Percentiles rank a stretch among this genome's conserved stretches.
These are phyloP conservation scores for Tanypteryx hageni DNA, from an alignment of 2,888 invertebrate species.

Conservation along the genomic window DNA sequence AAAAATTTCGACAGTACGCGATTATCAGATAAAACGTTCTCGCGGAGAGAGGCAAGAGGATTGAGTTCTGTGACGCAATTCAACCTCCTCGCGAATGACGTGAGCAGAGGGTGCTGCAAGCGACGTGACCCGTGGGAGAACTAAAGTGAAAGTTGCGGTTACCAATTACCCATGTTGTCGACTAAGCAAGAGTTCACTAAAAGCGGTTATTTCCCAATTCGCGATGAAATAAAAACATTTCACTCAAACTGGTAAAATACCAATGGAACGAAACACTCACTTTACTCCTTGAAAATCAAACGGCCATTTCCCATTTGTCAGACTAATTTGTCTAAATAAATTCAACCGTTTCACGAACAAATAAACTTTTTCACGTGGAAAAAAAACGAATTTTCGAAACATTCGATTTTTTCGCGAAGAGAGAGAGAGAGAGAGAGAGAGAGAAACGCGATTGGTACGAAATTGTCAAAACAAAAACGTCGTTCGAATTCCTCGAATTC, in stretches of 20 bases:
- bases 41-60: too few relatives aligned
- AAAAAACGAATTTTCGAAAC: not conserved
- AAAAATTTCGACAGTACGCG: too few relatives aligned
- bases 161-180: not conserved
- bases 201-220: slow-evolving; percentile 17
- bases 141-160: slow-evolving; percentile 28
- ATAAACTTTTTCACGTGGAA: not conserved
- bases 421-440: too few relatives aligned
- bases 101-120: not conserved
- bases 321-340: slow-evolving; percentile 12
- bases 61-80: not conserved
- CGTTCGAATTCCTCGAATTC: too few relatives aligned
- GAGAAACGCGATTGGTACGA: too few relatives aligned
- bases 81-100: not conserved
- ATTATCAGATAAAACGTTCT: too few relatives aligned
- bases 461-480: too few relatives aligned
- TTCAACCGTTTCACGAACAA: not conserved
- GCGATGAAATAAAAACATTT: not conserved
- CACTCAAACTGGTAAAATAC: not conserved
- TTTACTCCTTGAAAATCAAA: not conserved
- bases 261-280: not conserved
- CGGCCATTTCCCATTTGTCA: not conserved
- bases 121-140: not conserved
- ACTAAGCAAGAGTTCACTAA: not conserved
- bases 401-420: too few relatives aligned